Conservation (phyloP, 2,113 vertebrate genomes). For the Pelvicachromis taeniatus region DNA sequence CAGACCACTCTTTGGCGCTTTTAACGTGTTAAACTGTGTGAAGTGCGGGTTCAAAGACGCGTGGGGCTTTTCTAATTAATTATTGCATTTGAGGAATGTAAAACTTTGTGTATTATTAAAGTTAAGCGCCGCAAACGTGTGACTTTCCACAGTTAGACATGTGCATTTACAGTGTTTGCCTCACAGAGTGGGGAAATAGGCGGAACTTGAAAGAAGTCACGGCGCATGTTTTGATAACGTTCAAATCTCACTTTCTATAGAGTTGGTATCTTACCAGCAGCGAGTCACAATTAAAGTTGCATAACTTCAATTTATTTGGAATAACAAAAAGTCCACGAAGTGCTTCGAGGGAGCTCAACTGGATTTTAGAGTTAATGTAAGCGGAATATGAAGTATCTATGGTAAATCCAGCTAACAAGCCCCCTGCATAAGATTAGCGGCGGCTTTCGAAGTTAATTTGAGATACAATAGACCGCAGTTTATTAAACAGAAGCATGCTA, state of each 20-base stretch:
- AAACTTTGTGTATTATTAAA: not conserved
- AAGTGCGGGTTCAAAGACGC: too few species aligned
- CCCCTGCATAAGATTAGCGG: not conserved
- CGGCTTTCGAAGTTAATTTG: not conserved
- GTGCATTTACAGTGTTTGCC: conserved; percentile 19
- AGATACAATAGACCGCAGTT: not conserved
- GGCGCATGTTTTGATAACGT: conserved; percentile 12
- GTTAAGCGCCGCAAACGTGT: not conserved
- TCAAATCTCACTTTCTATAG: not conserved
- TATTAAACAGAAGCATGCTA: not conserved
- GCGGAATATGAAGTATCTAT: not conserved
- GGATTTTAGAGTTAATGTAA: not conserved
- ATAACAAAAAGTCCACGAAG: not conserved
- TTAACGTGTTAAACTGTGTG: not conserved
- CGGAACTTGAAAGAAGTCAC: conserved; percentile 29
- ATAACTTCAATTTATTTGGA: not conserved
- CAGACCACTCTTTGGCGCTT: conserved; percentile 18
- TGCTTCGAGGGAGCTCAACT: not conserved
- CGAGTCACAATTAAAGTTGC: not conserved
- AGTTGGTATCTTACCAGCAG: not conserved
- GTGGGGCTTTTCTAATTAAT: not conserved
- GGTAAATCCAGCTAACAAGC: not conserved
- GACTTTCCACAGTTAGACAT: not conserved
- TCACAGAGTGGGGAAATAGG: conserved; percentile 7
- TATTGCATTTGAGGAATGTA: not conserved